Percentiles rank a stretch among this genome's conserved stretches.
phyloP scores from a whole-genome alignment of 2,113 vertebrate species.

The Semicossyphus pulcher region DNA sequence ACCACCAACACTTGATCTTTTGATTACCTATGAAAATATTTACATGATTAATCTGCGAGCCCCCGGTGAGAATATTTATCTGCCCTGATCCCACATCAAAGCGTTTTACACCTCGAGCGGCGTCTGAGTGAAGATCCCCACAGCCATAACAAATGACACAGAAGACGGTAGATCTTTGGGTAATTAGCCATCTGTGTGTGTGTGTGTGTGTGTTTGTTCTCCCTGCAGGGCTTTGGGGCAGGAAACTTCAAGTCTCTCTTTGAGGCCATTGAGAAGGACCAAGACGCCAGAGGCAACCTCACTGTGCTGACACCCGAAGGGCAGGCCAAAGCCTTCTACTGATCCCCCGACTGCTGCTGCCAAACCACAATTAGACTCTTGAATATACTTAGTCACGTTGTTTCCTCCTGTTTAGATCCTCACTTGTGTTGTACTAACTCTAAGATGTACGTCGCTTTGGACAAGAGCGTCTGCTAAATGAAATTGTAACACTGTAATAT shows the following conservation, averaged over 20 bases:
- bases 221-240: slow-evolving; percentile 86
- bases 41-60: slow-evolving; percentile 54
- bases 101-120: slow-evolving; percentile 19
- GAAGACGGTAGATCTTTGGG: slow-evolving; percentile 60
- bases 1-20: slow-evolving; percentile 64
- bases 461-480: too few species aligned
- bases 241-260: slow-evolving; percentile 90
- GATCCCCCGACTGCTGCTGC: slow-evolving; percentile 45
- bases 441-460: too few species aligned
- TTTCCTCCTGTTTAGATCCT: too few species aligned
- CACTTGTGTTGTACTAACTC: too few species aligned
- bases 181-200: slow-evolving; percentile 54
- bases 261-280: slow-evolving; percentile 88
- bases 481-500: too few species aligned
- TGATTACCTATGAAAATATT: slow-evolving; percentile 67
- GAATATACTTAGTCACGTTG: too few species aligned
- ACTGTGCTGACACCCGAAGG: slow-evolving; percentile 76
- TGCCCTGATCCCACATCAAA: slow-evolving; percentile 65
- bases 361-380: slow-evolving; percentile 17
- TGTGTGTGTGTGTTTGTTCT: slow-evolving; percentile 55
- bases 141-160: slow-evolving; percentile 60
- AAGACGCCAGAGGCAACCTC: slow-evolving; percentile 87
- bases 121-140: slow-evolving; percentile 49
- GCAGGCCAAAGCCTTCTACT: slow-evolving; percentile 72
- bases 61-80: slow-evolving; percentile 32